These are phyloP conservation scores for Mallotus villosus DNA, from an alignment of 2,797 vertebrate species.

Conservation along the genomic window DNA sequence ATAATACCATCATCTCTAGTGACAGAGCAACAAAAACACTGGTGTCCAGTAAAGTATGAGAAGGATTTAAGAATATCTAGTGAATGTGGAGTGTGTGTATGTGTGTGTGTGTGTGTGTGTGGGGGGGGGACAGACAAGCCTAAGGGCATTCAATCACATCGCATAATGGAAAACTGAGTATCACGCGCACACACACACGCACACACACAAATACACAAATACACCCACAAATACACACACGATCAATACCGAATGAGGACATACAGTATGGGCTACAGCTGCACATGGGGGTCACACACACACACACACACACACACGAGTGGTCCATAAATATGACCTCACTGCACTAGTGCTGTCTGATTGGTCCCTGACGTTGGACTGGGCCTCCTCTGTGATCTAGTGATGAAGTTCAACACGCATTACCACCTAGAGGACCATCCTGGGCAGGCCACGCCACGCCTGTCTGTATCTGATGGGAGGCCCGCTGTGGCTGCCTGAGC, in stretches of 20 bases:
- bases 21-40: constrained; percentile 8
- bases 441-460: background rate
- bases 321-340: background rate
- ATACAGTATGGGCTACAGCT: background rate
- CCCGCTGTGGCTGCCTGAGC: constrained; percentile 17
- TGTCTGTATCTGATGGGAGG: background rate
- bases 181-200: background rate
- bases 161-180: too few relatives aligned
- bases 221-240: background rate
- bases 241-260: background rate
- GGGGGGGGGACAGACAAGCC: background rate
- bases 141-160: too few relatives aligned
- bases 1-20: constrained; percentile 5
- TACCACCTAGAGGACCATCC: background rate
- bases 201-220: background rate
- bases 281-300: background rate
- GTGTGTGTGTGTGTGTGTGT: constrained; percentile 5
- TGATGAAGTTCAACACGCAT: background rate
- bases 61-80: background rate
- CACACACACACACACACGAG: background rate
- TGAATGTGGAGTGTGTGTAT: background rate
- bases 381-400: background rate
- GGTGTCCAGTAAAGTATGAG: background rate
- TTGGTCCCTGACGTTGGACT: too few relatives aligned
- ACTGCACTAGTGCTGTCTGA: too few relatives aligned